Evolutionary conservation across 1,140 invertebrate genomes (phyloP), one percentile per base, ranked within the genome.

Genomic region (Zophobas morio): DNA sequence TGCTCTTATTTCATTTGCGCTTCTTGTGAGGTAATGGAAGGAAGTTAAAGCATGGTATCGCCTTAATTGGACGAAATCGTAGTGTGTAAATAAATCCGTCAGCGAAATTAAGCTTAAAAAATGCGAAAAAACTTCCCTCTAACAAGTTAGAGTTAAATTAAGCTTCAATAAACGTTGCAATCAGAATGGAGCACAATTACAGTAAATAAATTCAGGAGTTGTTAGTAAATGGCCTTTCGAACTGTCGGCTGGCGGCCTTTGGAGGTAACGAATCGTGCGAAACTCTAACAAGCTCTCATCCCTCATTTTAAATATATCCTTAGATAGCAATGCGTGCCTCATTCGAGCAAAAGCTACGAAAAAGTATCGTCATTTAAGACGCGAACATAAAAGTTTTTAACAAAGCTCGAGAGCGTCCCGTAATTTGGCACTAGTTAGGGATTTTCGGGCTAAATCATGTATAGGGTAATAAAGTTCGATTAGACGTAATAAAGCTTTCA

Each of bases 121-220:
- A 66, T 66, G 60, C n/a, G 20, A 66, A 66, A 66, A 40, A 66
- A 66, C 60, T 66, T 66, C 42, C 37, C 39, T 73, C 71, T 73
- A 73, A 73, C 71, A 73, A 78, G 74, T 78, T 40, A 37, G 57
- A 73, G 74, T 77, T 79, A 79, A 79, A 79, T 79, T 79, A 79
- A 79, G 74, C 78, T 57, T 75, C 54, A 66, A 77, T 75, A 79
- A 79, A 79, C 74, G 77, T 75, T 70, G 78, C 78, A 79, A 79
- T 79, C 78, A 79, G 75, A 79, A 77, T 79, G 74, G 63, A 76
- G 66, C 75, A 76, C 74, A 79, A 76, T 79, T 79, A 79, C 78
- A 66, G 78, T 74, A 79, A 79, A 79, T 79, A 79, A 76, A 79
- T 79, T 79, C 70, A 60, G 70, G 75, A 79, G 78, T 79, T 79